Conservation (phyloP, 2,113 vertebrate species). For the Neotoma lepida region DNA sequence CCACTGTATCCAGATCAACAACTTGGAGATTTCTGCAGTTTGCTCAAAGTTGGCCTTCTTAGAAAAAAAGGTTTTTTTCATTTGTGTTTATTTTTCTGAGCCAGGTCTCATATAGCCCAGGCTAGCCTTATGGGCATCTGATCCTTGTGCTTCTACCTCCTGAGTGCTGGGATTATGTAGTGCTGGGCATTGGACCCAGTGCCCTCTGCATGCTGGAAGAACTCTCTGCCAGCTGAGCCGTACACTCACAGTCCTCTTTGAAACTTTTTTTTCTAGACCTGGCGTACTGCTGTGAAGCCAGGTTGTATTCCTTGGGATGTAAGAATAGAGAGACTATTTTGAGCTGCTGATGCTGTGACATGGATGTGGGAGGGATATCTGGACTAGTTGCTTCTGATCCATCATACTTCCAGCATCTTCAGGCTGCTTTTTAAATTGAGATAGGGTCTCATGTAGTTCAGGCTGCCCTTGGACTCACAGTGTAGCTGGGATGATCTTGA, state of each 20-base stretch:
- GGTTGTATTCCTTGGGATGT: neutral
- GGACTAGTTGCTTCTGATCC: no score
- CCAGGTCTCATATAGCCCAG: neutral
- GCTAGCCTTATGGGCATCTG: neutral
- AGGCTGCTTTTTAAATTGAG: neutral
- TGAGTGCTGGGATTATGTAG: neutral
- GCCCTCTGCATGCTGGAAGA: neutral
- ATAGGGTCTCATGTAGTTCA: neutral
- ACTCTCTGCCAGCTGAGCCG: neutral
- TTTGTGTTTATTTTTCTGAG: neutral
- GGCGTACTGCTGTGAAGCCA: neutral
- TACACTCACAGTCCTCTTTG: neutral
- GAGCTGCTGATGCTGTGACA: neutral
- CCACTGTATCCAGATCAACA: conserved; percentile 37
- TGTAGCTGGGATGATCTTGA: neutral
- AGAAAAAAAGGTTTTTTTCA: neutral
- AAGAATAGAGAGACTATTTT: neutral
- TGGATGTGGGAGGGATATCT: neutral
- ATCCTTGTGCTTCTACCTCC: neutral
- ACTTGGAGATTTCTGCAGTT: neutral
- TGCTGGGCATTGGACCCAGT: neutral
- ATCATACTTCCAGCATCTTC: no score
- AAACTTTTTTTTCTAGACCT: neutral
- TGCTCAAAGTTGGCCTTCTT: neutral
- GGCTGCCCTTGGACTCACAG: no score